Evolutionary conservation across 2,113 vertebrate genomes (phyloP).

Genomic region (Acrocephalus arundinaceus): DNA sequence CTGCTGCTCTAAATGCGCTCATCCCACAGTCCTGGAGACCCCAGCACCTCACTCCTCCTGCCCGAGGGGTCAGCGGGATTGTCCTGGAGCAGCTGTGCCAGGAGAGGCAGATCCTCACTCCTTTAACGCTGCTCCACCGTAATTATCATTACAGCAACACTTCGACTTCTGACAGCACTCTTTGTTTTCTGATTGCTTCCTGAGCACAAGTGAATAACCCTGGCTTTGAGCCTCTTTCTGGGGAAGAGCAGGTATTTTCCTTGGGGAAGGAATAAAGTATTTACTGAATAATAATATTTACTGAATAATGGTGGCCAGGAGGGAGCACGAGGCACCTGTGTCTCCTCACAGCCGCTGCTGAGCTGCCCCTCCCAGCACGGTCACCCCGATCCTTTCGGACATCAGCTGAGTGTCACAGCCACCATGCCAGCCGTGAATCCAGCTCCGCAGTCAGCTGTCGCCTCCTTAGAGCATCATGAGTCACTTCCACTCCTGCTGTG

Average conservation of each 20-base stretch:
- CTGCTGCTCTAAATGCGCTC: neutral
- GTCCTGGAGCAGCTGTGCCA: neutral
- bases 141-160: neutral
- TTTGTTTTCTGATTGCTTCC: neutral
- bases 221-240: neutral
- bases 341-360: neutral
- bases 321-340: accelerated
- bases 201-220: neutral
- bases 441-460: neutral
- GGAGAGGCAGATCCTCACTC: neutral
- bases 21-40: neutral
- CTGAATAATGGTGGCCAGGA: neutral
- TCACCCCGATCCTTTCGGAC: accelerated
- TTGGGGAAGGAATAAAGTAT: neutral
- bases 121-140: neutral
- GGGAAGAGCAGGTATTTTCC: neutral
- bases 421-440: accelerated
- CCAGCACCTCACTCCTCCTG: neutral
- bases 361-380: neutral
- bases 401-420: neutral
- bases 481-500: neutral
- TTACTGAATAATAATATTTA: too few relatives aligned
- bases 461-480: neutral
- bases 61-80: neutral
- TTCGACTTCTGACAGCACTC: neutral